Conservation (phyloP, 2,888 invertebrate species). For the Scelioninae gen. 2 region DNA sequence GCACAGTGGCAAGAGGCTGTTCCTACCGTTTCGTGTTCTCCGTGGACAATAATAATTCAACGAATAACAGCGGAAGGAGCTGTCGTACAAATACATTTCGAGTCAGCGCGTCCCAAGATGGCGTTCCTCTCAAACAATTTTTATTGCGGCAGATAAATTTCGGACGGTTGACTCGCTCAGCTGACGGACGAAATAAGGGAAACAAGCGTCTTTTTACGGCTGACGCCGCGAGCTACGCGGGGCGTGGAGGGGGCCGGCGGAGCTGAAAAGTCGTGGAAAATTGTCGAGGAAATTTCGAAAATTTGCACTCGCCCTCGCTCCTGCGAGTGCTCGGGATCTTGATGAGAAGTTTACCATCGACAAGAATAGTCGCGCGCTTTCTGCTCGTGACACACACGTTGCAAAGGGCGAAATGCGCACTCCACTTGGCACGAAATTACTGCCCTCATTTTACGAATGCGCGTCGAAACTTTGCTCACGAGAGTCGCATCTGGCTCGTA, state of each 20-base stretch:
- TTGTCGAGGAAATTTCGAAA: conserved; percentile 62
- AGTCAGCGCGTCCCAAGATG: conserved; percentile 14
- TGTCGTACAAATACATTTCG: conserved; percentile 19
- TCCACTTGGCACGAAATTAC: conserved; percentile 59
- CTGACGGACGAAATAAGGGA: conserved; percentile 41
- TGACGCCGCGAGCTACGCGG: conserved; percentile 27
- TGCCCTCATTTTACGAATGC: conserved; percentile 56
- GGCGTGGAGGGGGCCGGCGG: background rate
- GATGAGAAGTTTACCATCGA: conserved; percentile 67
- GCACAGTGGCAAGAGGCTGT: no score
- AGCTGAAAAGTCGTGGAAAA: conserved; percentile 34
- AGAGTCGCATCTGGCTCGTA: conserved; percentile 58
- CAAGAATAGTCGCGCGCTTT: conserved; percentile 64
- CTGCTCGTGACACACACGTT: conserved; percentile 62
- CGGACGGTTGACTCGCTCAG: conserved; percentile 41
- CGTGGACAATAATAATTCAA: background rate
- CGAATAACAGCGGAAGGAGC: background rate
- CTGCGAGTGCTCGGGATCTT: conserved; percentile 64
- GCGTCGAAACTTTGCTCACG: conserved; percentile 60
- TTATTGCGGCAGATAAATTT: conserved; percentile 33
- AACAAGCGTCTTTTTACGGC: conserved; percentile 43
- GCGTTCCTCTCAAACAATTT: conserved; percentile 23
- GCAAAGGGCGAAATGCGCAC: conserved; percentile 52
- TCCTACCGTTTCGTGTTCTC: no score
- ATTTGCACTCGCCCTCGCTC: conserved; percentile 61